Evolutionary conservation across 2,888 invertebrate genomes (phyloP).

Genomic region (Octonoba sinensis): DNA sequence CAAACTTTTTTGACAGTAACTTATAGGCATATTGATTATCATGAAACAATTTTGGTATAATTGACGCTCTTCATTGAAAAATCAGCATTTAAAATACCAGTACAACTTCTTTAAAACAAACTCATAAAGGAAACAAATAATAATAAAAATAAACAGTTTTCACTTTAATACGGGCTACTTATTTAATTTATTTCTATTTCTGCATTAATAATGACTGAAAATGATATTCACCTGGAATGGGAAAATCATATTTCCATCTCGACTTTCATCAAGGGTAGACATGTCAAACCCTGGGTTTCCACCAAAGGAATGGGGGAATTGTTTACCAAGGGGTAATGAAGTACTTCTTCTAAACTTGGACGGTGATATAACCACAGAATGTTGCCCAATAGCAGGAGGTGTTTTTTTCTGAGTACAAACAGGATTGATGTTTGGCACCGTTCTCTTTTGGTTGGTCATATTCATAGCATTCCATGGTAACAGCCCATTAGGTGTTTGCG

Average conservation of each 20-base stretch:
- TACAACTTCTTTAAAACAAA: too few species aligned
- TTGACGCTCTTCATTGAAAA: too few species aligned
- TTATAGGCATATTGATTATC: too few species aligned
- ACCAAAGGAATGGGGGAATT: conserved; percentile 63
- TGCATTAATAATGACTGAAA: not conserved
- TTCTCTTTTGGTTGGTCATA: conserved; percentile 61
- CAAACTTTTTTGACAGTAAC: too few species aligned
- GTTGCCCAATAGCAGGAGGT: conserved; percentile 61
- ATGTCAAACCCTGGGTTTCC: conserved; percentile 65
- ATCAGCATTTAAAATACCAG: too few species aligned
- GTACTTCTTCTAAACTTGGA: conserved; percentile 91
- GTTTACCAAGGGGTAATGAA: conserved; percentile 80
- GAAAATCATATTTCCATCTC: conserved; percentile 65
- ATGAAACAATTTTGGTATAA: too few species aligned
- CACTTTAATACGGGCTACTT: too few species aligned
- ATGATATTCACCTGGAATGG: conserved; percentile 64
- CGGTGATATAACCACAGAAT: conserved; percentile 77
- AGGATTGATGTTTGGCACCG: conserved; percentile 66
- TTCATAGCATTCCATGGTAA: conserved; percentile 64
- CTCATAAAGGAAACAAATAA: too few species aligned
- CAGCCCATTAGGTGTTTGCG: conserved; percentile 62
- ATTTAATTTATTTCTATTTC: too few species aligned
- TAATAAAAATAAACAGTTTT: too few species aligned
- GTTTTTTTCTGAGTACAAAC: conserved; percentile 65
- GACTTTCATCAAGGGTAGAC: conserved; percentile 64